phyloP scores from a whole-genome alignment of 2,797 vertebrate genomes.

The Myripristis murdjan region DNA sequence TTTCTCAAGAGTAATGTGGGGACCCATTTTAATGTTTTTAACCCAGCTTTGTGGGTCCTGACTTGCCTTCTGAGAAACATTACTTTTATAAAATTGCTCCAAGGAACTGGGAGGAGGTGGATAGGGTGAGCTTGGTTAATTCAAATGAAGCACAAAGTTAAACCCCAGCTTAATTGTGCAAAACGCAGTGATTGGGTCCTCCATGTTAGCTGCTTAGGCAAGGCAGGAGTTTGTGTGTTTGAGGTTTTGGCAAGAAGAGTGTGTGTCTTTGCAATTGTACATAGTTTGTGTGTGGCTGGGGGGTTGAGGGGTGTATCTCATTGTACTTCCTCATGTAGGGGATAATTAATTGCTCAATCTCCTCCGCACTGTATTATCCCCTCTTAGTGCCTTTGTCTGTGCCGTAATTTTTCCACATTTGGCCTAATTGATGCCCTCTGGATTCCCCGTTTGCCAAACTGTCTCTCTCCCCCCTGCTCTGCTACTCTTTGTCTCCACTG shows the following conservation, averaged over 20 bases:
- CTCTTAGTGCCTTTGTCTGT: constrained; percentile 67
- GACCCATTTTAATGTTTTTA: background rate
- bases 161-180: constrained; percentile 56
- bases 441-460: constrained; percentile 49
- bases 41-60: background rate
- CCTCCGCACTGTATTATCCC: constrained; percentile 70
- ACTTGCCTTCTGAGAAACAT: background rate
- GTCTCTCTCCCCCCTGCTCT: background rate
- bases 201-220: constrained; percentile 60
- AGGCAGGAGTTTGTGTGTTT: constrained; percentile 26
- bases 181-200: constrained; percentile 61
- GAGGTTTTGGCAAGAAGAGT: too few relatives aligned
- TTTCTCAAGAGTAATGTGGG: constrained; percentile 5
- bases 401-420: constrained; percentile 67
- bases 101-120: constrained; percentile 13
- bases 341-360: constrained; percentile 80
- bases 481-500: constrained; percentile 51
- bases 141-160: constrained; percentile 36
- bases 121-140: constrained; percentile 7
- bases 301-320: constrained; percentile 42
- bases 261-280: background rate
- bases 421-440: constrained; percentile 77
- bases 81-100: background rate
- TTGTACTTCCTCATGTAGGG: constrained; percentile 68
- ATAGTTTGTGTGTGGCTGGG: constrained; percentile 23